phyloP scores from a whole-genome alignment of 2,113 vertebrate species.

The Oreochromis aureus region DNA sequence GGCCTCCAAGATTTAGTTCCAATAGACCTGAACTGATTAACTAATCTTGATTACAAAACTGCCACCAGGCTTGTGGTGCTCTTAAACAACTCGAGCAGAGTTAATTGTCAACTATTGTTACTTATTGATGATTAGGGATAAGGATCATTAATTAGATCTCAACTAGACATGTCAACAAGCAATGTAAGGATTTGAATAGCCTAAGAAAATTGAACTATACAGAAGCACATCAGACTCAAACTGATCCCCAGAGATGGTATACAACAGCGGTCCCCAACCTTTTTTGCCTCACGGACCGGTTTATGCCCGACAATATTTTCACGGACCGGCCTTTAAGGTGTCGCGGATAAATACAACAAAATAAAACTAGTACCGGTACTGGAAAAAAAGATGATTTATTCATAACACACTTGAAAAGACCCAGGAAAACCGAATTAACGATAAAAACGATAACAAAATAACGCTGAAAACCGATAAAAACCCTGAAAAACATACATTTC shows the following conservation, averaged over 20 bases:
- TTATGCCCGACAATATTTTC: too few relatives aligned
- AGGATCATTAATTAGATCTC: conserved; percentile 58
- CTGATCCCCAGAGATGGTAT: not conserved
- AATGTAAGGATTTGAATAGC: not conserved
- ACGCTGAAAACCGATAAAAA: too few relatives aligned
- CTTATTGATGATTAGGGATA: conserved; percentile 65
- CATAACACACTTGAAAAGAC: too few relatives aligned
- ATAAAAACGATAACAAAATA: too few relatives aligned
- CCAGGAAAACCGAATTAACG: too few relatives aligned
- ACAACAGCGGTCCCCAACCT: too few relatives aligned
- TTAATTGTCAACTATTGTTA: conserved; percentile 48
- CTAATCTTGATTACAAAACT: conserved; percentile 55
- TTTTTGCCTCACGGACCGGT: too few relatives aligned
- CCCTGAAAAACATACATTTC: too few relatives aligned
- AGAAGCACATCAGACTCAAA: not conserved
- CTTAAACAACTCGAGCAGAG: conserved; percentile 39
- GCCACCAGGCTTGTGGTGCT: conserved; percentile 32
- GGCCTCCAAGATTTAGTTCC: conserved; percentile 45
- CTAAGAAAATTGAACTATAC: not conserved
- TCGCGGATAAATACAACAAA: too few relatives aligned
- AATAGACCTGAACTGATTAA: conserved; percentile 64
- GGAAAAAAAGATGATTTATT: too few relatives aligned
- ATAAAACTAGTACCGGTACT: too few relatives aligned
- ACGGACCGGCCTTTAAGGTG: too few relatives aligned
- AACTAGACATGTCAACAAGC: conserved; percentile 22